These are phyloP conservation scores for Cephus runcator DNA, from an alignment of 2,888 invertebrate genomes.

Conservation along the genomic window DNA sequence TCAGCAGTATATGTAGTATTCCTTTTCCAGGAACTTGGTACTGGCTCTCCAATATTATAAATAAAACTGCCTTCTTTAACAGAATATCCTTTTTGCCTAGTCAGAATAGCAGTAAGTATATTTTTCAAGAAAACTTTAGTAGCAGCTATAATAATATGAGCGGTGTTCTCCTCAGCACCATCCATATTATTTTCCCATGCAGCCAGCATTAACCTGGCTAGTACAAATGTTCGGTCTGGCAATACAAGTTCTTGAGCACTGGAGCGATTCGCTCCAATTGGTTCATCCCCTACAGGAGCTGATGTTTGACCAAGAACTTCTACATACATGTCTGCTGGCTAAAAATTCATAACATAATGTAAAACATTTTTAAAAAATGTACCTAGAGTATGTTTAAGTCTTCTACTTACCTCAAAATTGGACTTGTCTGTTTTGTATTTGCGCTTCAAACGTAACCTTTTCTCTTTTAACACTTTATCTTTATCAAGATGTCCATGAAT, in stretches of 20 bases:
- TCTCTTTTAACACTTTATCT: conserved; percentile 61
- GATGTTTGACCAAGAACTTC: conserved; percentile 58
- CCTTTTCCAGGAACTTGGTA: conserved; percentile 83
- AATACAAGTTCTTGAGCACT: conserved; percentile 81
- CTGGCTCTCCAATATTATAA: conserved; percentile 81
- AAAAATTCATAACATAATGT: conserved; percentile 12
- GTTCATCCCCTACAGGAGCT: conserved; percentile 61
- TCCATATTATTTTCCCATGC: conserved; percentile 92
- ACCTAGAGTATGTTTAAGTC: background rate
- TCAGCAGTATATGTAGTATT: conserved; percentile 77
- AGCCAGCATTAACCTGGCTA: conserved; percentile 84
- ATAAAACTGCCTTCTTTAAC: conserved; percentile 78
- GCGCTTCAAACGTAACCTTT: conserved; percentile 61
- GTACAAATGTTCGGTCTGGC: conserved; percentile 85
- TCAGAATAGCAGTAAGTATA: conserved; percentile 80
- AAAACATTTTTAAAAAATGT: background rate
- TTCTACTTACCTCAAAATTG: conserved; percentile 65
- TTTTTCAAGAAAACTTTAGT: conserved; percentile 86
- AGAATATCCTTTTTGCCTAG: conserved; percentile 85
- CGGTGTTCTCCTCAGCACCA: conserved; percentile 85
- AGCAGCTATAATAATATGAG: conserved; percentile 83
- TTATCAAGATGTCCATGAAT: conserved; percentile 61
- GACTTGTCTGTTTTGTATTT: conserved; percentile 63
- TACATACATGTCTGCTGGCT: conserved; percentile 64
- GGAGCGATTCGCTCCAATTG: conserved; percentile 68